phyloP scores from a whole-genome alignment of 2,113 vertebrate species.

The Nicator chloris region DNA sequence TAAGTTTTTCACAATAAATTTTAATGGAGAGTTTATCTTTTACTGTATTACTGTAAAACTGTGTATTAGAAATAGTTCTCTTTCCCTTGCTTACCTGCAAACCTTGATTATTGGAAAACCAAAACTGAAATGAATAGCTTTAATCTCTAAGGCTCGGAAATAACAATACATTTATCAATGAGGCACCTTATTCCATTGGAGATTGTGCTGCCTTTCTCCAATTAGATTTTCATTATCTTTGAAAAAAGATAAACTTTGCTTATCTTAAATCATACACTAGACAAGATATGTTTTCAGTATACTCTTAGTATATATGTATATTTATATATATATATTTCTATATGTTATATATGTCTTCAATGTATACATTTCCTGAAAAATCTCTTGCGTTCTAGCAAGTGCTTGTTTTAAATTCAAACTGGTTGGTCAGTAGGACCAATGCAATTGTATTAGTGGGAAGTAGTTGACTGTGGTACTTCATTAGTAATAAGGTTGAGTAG shows the following conservation, averaged over 20 bases:
- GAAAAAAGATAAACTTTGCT: background rate
- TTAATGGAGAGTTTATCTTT: slow-evolving; percentile 15
- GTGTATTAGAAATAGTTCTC: background rate
- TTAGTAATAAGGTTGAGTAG: background rate
- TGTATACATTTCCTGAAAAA: background rate
- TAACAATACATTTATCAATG: background rate
- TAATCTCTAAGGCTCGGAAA: background rate
- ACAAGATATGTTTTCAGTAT: background rate
- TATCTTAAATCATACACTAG: background rate
- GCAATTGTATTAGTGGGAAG: background rate
- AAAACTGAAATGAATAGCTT: background rate
- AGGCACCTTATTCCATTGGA: background rate
- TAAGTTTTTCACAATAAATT: background rate
- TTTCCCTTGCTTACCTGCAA: background rate
- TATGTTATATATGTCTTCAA: background rate
- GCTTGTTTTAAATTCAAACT: background rate
- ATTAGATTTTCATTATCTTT: background rate
- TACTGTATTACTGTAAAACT: too few species aligned
- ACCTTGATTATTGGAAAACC: background rate
- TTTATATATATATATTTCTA: too few species aligned
- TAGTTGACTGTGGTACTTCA: background rate
- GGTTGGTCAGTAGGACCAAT: background rate
- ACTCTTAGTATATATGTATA: too few species aligned
- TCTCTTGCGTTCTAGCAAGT: background rate
- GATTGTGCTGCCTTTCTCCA: background rate